A percentile compares a stretch with the other conserved stretches of the same genome.
Conservation (phyloP, 2,113 vertebrate species). For the Cygnus atratus region DNA sequence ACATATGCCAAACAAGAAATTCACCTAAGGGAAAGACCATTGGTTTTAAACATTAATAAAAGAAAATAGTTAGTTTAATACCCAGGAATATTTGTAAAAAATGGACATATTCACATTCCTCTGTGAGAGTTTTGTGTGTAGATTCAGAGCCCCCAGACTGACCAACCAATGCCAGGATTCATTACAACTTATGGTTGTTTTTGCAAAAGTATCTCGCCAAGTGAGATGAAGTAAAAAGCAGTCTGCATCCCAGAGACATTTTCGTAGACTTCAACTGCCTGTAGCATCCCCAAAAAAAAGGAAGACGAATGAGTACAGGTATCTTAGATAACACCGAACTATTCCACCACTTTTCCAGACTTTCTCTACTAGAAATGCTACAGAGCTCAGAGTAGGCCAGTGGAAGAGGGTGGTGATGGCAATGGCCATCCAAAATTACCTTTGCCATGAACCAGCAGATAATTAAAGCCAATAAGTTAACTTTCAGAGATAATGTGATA, state of each 20-base stretch:
- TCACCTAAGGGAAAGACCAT: background rate
- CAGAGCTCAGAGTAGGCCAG: background rate
- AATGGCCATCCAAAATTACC: background rate
- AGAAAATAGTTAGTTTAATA: background rate
- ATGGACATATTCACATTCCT: background rate
- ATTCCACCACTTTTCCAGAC: background rate
- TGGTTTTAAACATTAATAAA: background rate
- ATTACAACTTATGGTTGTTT: fast-evolving
- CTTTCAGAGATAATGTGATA: background rate
- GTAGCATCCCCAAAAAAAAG: background rate
- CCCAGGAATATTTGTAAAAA: background rate
- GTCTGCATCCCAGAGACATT: background rate
- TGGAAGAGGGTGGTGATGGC: background rate
- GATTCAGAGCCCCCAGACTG: background rate
- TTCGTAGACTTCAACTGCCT: background rate
- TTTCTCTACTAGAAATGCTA: background rate
- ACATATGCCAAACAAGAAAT: background rate
- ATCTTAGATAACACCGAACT: background rate
- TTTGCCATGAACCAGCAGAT: background rate
- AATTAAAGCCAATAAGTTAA: background rate
- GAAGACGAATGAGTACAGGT: fast-evolving
- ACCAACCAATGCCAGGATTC: background rate
- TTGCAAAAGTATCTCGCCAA: background rate
- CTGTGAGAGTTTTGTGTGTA: background rate
- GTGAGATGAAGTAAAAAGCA: background rate